Conservation (phyloP, 2,888 invertebrate species). For the Enchytraeus crypticus region DNA sequence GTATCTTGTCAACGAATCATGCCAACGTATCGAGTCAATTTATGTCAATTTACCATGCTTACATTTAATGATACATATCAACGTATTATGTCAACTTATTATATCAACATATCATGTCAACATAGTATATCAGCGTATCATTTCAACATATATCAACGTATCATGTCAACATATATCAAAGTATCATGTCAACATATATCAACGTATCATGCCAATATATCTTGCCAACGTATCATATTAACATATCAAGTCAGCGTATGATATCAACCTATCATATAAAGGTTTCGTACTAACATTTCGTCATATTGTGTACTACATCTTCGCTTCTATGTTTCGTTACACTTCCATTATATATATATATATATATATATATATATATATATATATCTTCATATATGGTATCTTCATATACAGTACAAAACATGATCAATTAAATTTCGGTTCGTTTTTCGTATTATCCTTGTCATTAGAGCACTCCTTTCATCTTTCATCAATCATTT, state of each 20-base stretch:
- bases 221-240: background rate
- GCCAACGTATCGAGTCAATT: background rate
- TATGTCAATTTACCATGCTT: no score
- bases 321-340: no score
- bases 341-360: no score
- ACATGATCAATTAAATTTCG: no score
- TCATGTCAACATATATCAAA: background rate
- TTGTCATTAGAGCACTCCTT: no score
- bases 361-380: no score
- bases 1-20: background rate
- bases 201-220: background rate
- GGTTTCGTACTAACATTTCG: background rate
- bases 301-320: no score
- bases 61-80: no score
- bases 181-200: background rate
- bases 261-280: background rate
- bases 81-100: background rate
- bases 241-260: background rate
- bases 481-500: no score
- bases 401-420: no score
- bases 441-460: no score
- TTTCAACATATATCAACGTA: background rate
- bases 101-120: background rate
- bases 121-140: background rate
- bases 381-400: no score